Base-by-base conservation (phyloP, 2,113 vertebrate genomes). In the Upupa epops region DNA sequence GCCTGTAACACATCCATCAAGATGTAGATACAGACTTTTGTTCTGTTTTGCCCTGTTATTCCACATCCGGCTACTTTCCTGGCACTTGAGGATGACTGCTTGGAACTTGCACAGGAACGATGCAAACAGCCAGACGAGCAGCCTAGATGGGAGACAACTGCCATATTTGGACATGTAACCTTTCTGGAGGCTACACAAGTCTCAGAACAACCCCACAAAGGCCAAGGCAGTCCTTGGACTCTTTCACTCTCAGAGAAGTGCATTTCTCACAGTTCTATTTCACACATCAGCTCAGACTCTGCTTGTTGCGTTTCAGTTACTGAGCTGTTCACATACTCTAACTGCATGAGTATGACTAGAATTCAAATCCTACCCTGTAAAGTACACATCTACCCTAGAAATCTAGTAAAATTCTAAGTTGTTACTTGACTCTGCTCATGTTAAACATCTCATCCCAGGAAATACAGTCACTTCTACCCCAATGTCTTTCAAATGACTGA, bases 91-190 rank as follows among this genome's bases (percentile, higher is more conserved):
- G n/a, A 66, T 70, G 83, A 25, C 21, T 55, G 82, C 89, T 87
- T 93, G 77, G 93, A 95, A 84, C 84, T 59, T 14, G 1, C 37
- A 37, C 69, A 93, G 81, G 65, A 88, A 63, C 31, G 20, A 78
- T 79, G 77, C 32, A 8, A 78, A 49, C 19, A 65, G 90, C 77
- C 94, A 88, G 88, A 78, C 32, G 64, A 92, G 55, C 59, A 78
- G 88, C 63, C 51, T 13, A 83, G 32, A 11, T 86, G 77, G 60
- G 80, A 94, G 90, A 87, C 0, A 0, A 89, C 80, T n/a, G 88
- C 94, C 86, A 10, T 95, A 93, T 93, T 90, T 94, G 90, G 92
- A 82, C 52, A 90, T 73, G 83, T 70, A 91, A 73, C 83, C 65
- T 88, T 92, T 95, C 88, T 94, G 78, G 78, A 94, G 82, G 78